Evolutionary conservation across 1,140 invertebrate genomes (phyloP), one percentile per base, ranked within the genome.

Genomic region (Drosophila mayri): DNA sequence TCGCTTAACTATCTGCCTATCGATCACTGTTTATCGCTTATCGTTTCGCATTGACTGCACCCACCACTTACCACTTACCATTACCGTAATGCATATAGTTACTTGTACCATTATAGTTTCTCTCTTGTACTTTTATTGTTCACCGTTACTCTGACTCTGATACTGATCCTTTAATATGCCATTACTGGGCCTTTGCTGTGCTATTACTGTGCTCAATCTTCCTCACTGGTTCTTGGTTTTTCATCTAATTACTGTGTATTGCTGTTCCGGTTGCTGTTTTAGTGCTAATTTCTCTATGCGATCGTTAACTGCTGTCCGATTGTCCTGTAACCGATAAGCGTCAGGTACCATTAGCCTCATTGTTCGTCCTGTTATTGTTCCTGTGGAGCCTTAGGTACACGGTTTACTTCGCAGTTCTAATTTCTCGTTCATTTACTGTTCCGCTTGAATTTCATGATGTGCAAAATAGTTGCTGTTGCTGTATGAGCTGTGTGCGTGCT

Each of bases 31-130:
- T 50, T 58, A 72, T 72, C 43, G 59, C 38, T 80, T 73, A 73
- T 63, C 58, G 58, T 44, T 73, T 68, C 32, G 18, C 18, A 16
- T 37, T 43, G 38, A 25, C 25, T 25, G 25, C 25, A 25, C 25
- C 5, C 25, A 4, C 28, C 49, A 20, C 28, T 35, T 50, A 52
- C 49, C 49, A 35, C 30, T 52, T 54, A 54, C 18, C 50, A 40
- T 62, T 41, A 71, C 41, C 52, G 67, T 35, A 54, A 70, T 68
- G 44, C 44, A 12, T 71, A 47, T 60, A 60, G 70, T 72, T 72
- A 72, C 70, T 72, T 72, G 70, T 72, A 72, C 70, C 70, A 70
- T 70, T 64, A 50, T 49, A 71, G 68, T 72, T 71, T 25, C 66
- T 54, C 38, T 49, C 62, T 72, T 72, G 68, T 72, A 72, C 68